A percentile compares a stretch with the other conserved stretches of the same genome.
Conservation (phyloP, 53 echinoderm and acorn worm species). For the Holothuria leucospilota region DNA sequence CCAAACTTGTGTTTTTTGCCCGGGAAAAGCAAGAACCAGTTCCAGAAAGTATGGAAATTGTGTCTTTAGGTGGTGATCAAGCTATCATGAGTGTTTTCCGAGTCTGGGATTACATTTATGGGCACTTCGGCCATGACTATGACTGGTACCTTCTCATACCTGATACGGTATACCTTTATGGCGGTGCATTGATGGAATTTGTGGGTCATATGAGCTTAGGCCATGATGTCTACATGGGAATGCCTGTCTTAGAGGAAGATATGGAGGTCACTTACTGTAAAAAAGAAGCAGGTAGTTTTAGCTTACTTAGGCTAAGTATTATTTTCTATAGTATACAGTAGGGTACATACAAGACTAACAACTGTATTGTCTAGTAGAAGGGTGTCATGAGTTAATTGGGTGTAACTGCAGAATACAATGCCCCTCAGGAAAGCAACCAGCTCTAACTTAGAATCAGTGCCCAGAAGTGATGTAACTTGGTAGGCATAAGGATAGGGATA, state of each 20-base stretch:
- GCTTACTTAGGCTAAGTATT: too few relatives aligned
- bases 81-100: slow-evolving; percentile 82
- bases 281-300: slow-evolving; percentile 83
- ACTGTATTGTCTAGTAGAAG: too few relatives aligned
- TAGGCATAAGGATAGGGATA: too few relatives aligned
- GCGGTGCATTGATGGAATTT: slow-evolving; percentile 81
- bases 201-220: slow-evolving; percentile 91
- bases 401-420: too few relatives aligned
- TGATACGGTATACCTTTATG: slow-evolving; percentile 86
- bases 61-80: slow-evolving; percentile 80
- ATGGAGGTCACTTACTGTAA: slow-evolving; percentile 96
- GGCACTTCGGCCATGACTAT: slow-evolving; percentile 81
- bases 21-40: slow-evolving; percentile 60
- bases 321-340: too few relatives aligned
- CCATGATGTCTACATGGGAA: slow-evolving; percentile 87
- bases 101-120: slow-evolving; percentile 91
- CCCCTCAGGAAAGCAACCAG: too few relatives aligned
- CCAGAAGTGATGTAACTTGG: too few relatives aligned
- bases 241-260: slow-evolving; percentile 79
- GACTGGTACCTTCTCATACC: slow-evolving; percentile 93
- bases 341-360: too few relatives aligned
- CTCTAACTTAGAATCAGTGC: too few relatives aligned
- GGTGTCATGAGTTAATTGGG: too few relatives aligned
- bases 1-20: slow-evolving; percentile 85
- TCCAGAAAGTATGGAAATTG: slow-evolving; percentile 74